phyloP scores from a whole-genome alignment of 1,140 invertebrate genomes.

The Polypedilum vanderplanki region DNA sequence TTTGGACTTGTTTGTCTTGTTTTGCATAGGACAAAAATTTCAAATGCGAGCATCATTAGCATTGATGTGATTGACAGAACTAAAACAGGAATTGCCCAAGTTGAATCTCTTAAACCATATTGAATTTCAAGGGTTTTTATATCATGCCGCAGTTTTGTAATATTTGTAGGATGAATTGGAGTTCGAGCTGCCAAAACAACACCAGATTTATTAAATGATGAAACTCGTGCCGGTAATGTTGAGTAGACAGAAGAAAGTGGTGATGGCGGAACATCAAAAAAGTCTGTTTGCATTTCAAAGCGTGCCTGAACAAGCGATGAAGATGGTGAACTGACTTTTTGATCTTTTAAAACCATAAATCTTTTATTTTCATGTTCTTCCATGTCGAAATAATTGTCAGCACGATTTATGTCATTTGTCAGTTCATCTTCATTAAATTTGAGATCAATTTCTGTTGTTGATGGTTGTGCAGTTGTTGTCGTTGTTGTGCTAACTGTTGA shows the following conservation, averaged over 20 bases:
- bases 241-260: slow-evolving; percentile 36
- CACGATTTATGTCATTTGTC: slow-evolving; percentile 2
- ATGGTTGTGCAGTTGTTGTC: background rate
- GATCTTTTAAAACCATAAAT: background rate
- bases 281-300: slow-evolving; percentile 61
- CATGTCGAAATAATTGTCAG: background rate
- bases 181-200: background rate
- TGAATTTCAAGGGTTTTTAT: slow-evolving; percentile 34
- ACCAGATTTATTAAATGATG: slow-evolving; percentile 26
- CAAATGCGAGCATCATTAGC: slow-evolving; percentile 73
- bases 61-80: slow-evolving; percentile 71
- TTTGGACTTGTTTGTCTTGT: slow-evolving; percentile 74
- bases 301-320: slow-evolving; percentile 34
- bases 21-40: slow-evolving; percentile 84
- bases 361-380: slow-evolving; percentile 22
- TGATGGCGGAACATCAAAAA: slow-evolving; percentile 51
- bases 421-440: background rate
- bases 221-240: slow-evolving; percentile 37
- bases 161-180: background rate
- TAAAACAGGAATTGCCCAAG: slow-evolving; percentile 80
- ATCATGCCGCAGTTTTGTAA: background rate
- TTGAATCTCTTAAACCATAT: slow-evolving; percentile 56
- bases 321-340: background rate
- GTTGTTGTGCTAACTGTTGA: background rate
- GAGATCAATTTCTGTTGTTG: background rate